Conservation (phyloP, 2,888 invertebrate species). For the Trilocha varians region DNA sequence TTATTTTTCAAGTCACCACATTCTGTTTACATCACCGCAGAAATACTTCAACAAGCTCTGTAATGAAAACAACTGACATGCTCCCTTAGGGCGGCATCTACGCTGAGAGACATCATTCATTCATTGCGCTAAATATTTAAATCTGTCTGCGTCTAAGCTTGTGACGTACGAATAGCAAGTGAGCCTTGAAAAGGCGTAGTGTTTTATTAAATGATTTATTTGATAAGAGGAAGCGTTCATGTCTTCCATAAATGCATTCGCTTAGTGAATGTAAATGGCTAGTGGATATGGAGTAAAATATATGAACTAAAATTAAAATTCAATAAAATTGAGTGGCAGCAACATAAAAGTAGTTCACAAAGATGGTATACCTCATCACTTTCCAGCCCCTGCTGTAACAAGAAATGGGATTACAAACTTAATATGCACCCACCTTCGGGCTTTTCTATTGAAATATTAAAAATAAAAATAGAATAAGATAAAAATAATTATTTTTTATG, state of each 20-base stretch:
- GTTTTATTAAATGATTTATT: slow-evolving; percentile 42
- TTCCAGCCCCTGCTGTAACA: slow-evolving; percentile 93
- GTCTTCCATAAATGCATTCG: slow-evolving; percentile 69
- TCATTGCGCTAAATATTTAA: neutral
- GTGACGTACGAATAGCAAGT: slow-evolving; percentile 43
- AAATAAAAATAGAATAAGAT: slow-evolving; percentile 33
- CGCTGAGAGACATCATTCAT: neutral
- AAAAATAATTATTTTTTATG: slow-evolving; percentile 29
- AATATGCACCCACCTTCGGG: slow-evolving; percentile 73
- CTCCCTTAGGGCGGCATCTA: neutral
- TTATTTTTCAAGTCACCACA: neutral
- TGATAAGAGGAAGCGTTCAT: slow-evolving; percentile 68
- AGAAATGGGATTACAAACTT: slow-evolving; percentile 73
- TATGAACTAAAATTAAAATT: slow-evolving; percentile 55
- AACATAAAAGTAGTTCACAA: slow-evolving; percentile 72
- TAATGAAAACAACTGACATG: neutral
- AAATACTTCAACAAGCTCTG: neutral
- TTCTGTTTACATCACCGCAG: neutral
- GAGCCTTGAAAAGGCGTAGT: slow-evolving; percentile 49
- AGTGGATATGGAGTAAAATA: slow-evolving; percentile 65
- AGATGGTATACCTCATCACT: slow-evolving; percentile 88
- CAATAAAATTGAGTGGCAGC: slow-evolving; percentile 70
- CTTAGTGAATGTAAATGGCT: slow-evolving; percentile 63
- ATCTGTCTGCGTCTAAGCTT: slow-evolving; percentile 38
- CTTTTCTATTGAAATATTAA: slow-evolving; percentile 42